phyloP scores from a whole-genome alignment of 1,140 invertebrate genomes.

The Dreissena rostriformis region DNA sequence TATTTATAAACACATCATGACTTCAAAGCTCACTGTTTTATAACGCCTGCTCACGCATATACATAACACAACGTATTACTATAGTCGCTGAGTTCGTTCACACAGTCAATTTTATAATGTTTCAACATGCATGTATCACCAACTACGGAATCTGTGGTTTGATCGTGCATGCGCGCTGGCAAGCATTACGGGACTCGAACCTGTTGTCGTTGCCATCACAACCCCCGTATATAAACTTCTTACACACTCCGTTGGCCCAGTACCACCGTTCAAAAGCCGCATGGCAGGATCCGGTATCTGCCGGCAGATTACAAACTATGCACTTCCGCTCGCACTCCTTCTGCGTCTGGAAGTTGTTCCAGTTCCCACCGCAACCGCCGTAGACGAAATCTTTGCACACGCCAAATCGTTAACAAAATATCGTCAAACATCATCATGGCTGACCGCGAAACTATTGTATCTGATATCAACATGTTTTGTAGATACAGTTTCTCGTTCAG shows the following conservation, averaged over 20 bases:
- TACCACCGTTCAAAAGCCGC: neutral
- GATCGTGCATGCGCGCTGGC: conserved; percentile 66
- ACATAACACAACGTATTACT: too few species aligned
- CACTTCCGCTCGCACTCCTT: conserved; percentile 48
- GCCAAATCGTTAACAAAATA: too few species aligned
- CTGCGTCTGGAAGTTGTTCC: conserved; percentile 77
- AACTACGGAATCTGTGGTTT: neutral
- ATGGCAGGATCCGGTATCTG: neutral
- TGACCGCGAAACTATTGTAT: too few species aligned
- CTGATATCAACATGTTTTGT: too few species aligned
- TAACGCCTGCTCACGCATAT: too few species aligned
- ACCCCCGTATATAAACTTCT: conserved; percentile 74
- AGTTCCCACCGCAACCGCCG: conserved; percentile 78
- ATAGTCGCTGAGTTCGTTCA: too few species aligned
- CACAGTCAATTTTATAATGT: too few species aligned
- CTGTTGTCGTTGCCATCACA: conserved; percentile 78
- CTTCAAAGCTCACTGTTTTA: too few species aligned
- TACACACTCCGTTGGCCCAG: conserved; percentile 52
- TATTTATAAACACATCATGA: too few species aligned
- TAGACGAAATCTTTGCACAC: conserved; percentile 78
- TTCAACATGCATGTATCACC: too few species aligned
- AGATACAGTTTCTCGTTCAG: too few species aligned
- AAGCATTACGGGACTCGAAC: conserved; percentile 66
- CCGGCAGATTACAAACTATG: neutral
- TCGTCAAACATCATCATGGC: too few species aligned